Percentiles rank a stretch among this genome's conserved stretches.
These are phyloP conservation scores for Dryobates pubescens DNA, from an alignment of 2,797 vertebrate genomes.

Conservation along the genomic window DNA sequence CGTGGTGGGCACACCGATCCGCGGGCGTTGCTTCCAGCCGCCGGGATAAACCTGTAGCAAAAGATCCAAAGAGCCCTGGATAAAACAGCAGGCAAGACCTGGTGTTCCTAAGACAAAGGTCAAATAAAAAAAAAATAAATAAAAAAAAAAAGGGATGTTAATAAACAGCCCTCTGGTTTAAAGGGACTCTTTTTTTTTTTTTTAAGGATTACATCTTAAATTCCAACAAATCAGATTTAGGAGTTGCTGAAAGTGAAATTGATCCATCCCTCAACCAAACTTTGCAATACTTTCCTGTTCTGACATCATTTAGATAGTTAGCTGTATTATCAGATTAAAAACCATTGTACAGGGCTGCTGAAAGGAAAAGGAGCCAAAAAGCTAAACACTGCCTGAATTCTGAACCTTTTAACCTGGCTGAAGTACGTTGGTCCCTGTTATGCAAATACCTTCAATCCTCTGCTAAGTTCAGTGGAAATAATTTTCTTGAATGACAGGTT, in stretches of 20 bases:
- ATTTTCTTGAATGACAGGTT: conserved; percentile 91
- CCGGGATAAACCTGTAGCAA: not conserved
- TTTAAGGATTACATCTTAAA: conserved; percentile 86
- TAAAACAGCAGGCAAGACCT: not conserved
- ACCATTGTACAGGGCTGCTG: conserved; percentile 80
- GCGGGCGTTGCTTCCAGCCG: fast-evolving
- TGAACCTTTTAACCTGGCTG: conserved; percentile 89
- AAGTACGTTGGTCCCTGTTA: conserved; percentile 83
- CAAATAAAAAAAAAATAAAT: conserved; percentile 70
- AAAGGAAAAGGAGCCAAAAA: conserved; percentile 83
- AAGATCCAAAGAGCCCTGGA: not conserved
- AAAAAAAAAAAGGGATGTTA: conserved; percentile 77
- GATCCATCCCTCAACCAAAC: conserved; percentile 86
- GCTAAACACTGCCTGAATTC: conserved; percentile 83
- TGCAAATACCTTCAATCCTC: conserved; percentile 87
- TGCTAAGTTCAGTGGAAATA: conserved; percentile 88
- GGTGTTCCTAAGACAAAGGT: conserved; percentile 79
- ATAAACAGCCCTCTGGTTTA: conserved; percentile 82
- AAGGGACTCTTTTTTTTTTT: conserved; percentile 65
- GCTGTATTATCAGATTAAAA: conserved; percentile 86
- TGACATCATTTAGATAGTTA: conserved; percentile 84
- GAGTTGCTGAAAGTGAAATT: conserved; percentile 87
- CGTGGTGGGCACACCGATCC: fast-evolving
- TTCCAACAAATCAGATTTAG: conserved; percentile 89
- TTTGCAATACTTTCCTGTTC: conserved; percentile 84